Evolutionary conservation across 64 coral and sea anemone species (phyloP).

Genomic region (Montipora cactus): DNA sequence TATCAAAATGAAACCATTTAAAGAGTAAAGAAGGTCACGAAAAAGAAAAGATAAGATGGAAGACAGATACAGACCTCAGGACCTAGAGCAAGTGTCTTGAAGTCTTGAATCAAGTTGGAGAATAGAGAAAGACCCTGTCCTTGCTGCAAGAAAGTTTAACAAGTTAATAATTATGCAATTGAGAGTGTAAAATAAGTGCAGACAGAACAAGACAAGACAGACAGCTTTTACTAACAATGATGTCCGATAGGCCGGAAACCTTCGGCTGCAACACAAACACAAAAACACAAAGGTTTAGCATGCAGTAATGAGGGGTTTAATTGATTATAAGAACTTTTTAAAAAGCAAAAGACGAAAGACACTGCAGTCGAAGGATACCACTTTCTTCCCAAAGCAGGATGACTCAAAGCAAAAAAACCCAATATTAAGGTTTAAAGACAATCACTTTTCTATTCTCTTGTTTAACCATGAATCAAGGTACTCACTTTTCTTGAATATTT

Average conservation of each 20-base stretch:
- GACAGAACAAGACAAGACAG: slow-evolving; percentile 15
- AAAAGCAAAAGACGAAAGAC: too few species aligned
- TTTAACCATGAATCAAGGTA: too few species aligned
- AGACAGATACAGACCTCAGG: slow-evolving; percentile 88
- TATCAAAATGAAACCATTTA: not conserved
- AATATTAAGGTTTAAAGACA: too few species aligned
- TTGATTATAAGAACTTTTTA: not conserved
- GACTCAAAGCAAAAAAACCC: too few species aligned
- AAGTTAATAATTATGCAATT: slow-evolving; percentile 55
- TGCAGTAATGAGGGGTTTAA: not conserved
- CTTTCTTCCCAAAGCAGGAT: too few species aligned
- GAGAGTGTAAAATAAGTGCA: not conserved
- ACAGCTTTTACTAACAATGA: slow-evolving; percentile 50
- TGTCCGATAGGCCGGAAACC: slow-evolving; percentile 45
- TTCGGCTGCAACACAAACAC: slow-evolving; percentile 47
- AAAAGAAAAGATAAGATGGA: slow-evolving; percentile 30
- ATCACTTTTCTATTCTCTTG: too few species aligned
- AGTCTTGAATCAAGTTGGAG: slow-evolving; percentile 94
- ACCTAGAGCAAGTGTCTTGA: slow-evolving; percentile 95
- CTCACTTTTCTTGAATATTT: too few species aligned
- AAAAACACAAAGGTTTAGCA: slow-evolving; percentile 24
- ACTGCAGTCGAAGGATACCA: too few species aligned
- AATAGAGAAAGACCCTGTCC: slow-evolving; percentile 88
- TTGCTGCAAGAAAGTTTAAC: slow-evolving; percentile 90
- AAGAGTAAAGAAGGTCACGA: slow-evolving; percentile 8